Percentiles rank a stretch among this genome's conserved stretches.
Evolutionary conservation across 2,797 vertebrate genomes (phyloP).

Genomic region (Pseudomugil gertrudae): DNA sequence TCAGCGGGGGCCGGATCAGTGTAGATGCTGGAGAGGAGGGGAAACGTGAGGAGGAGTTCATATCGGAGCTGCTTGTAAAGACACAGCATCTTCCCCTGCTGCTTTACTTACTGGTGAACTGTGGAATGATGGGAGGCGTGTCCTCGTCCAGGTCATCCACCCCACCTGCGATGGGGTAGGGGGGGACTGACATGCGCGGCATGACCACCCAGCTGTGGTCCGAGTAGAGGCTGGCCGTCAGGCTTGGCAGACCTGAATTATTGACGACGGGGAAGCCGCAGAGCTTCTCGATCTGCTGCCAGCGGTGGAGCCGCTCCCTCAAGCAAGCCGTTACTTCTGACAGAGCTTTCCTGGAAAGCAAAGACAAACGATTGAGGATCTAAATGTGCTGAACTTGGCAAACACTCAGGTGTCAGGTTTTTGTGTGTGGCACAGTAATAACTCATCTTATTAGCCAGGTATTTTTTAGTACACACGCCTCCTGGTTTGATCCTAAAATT

Average conservation of each 20-base stretch:
- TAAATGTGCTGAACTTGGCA: background rate
- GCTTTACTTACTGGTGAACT: constrained; percentile 88
- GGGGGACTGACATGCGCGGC: constrained; percentile 95
- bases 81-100: background rate
- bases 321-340: constrained; percentile 96
- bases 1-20: constrained; percentile 85
- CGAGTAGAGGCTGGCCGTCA: constrained; percentile 95
- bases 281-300: constrained; percentile 99
- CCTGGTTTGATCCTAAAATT: background rate
- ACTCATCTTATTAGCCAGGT: constrained; percentile 5
- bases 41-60: accelerated
- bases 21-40: constrained; percentile 71
- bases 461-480: background rate
- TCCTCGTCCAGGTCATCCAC: constrained; percentile 98
- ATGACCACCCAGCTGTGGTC: constrained; percentile 99
- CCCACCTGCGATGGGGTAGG: constrained; percentile 97
- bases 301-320: constrained; percentile 95
- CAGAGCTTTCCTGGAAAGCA: constrained; percentile 88
- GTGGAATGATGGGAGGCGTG: constrained; percentile 94
- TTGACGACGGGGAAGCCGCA: constrained; percentile 95
- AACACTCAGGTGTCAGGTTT: background rate
- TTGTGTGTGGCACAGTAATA: background rate
- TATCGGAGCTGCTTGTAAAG: background rate
- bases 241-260: constrained; percentile 93
- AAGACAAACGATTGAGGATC: background rate